Evolutionary conservation across 1,140 invertebrate genomes (phyloP).

Genomic region (Drosophila ficusphila): DNA sequence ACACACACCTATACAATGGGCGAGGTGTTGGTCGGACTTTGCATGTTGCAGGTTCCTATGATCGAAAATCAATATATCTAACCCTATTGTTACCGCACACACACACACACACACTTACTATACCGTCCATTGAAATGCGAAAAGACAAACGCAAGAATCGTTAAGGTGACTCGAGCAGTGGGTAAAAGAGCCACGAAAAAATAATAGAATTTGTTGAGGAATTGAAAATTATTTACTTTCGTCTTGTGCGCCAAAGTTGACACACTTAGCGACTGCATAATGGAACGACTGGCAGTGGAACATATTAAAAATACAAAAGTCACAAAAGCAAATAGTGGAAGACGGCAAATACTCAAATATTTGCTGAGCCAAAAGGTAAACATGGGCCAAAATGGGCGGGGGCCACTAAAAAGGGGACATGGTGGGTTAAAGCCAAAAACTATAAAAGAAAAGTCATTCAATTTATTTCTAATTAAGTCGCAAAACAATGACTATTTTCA

Average conservation of each 20-base stretch:
- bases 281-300: conserved; percentile 16
- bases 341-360: conserved; percentile 23
- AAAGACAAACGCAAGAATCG: conserved; percentile 42
- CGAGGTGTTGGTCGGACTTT: conserved; percentile 40
- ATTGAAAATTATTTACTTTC: conserved; percentile 40
- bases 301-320: conserved; percentile 28
- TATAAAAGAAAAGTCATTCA: background rate
- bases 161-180: conserved; percentile 36
- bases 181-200: conserved; percentile 5
- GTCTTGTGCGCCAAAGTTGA: conserved; percentile 35
- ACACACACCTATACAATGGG: background rate
- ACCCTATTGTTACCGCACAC: conserved; percentile 46
- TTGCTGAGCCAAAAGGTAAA: conserved; percentile 24
- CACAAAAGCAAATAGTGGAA: conserved; percentile 2
- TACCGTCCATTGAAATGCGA: conserved; percentile 22
- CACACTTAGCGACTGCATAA: conserved; percentile 32
- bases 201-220: conserved; percentile 25
- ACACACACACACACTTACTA: background rate
- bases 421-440: background rate
- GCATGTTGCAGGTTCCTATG: conserved; percentile 76
- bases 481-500: background rate
- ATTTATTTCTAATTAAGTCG: background rate
- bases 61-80: conserved; percentile 78
- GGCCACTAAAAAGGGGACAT: background rate
- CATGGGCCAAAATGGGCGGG: background rate